phyloP scores from a whole-genome alignment of 2,888 invertebrate species.

The Netelia virgata region DNA sequence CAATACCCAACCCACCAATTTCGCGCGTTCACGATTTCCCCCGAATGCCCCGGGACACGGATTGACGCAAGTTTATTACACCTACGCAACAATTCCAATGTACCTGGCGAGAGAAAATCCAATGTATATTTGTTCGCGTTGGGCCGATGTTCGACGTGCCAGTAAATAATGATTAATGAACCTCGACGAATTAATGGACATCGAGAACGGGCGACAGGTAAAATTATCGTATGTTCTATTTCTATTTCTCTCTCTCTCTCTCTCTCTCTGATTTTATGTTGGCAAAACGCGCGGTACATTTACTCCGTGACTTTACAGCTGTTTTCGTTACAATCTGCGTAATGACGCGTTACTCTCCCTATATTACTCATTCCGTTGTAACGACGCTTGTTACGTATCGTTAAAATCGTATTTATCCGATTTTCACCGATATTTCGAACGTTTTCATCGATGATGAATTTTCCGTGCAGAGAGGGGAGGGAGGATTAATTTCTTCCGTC shows the following conservation, averaged over 20 bases:
- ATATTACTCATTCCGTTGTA: slow-evolving; percentile 22
- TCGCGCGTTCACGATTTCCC: slow-evolving; percentile 46
- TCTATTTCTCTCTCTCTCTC: neutral
- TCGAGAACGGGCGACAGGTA: slow-evolving; percentile 60
- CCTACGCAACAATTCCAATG: slow-evolving; percentile 10
- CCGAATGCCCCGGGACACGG: slow-evolving; percentile 22
- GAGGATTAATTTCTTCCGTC: slow-evolving; percentile 10
- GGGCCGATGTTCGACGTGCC: slow-evolving; percentile 27
- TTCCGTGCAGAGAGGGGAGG: neutral
- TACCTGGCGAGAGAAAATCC: slow-evolving; percentile 15
- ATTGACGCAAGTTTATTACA: slow-evolving; percentile 54
- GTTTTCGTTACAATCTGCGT: slow-evolving; percentile 67
- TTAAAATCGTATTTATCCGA: slow-evolving; percentile 36
- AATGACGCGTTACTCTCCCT: slow-evolving; percentile 60
- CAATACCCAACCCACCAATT: too few species aligned
- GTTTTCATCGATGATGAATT: slow-evolving; percentile 41
- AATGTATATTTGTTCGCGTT: slow-evolving; percentile 5
- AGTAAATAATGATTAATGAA: slow-evolving; percentile 68
- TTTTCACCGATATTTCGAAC: slow-evolving; percentile 43
- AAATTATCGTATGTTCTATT: slow-evolving; percentile 50
- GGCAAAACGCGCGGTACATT: slow-evolving; percentile 43
- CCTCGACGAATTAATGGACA: slow-evolving; percentile 65
- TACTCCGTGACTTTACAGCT: slow-evolving; percentile 67
- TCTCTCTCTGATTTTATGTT: neutral
- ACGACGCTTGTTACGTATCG: slow-evolving; percentile 7